Evolutionary conservation across 2,113 vertebrate species (phyloP).

Genomic region (Larimichthys polyactis): DNA sequence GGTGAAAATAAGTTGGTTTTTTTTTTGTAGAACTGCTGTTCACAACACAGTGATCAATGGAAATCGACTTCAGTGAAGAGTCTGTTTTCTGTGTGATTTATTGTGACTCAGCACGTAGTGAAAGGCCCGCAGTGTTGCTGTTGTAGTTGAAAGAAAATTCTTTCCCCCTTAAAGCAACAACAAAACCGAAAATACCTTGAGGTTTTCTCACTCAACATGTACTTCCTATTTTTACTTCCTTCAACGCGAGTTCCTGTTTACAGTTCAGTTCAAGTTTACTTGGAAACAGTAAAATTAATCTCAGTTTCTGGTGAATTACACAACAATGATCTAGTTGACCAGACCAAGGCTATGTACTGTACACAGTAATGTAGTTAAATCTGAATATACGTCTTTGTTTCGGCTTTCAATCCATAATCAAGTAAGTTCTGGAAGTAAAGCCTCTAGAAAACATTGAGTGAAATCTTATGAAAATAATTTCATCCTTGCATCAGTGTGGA

Average conservation of each 20-base stretch:
- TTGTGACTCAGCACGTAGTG: slow-evolving; percentile 58
- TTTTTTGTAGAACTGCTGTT: neutral
- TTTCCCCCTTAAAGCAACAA: slow-evolving; percentile 22
- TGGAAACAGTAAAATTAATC: neutral
- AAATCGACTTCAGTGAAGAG: neutral
- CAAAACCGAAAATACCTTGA: slow-evolving; percentile 18
- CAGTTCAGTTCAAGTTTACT: slow-evolving; percentile 6
- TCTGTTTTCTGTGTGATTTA: slow-evolving; percentile 39
- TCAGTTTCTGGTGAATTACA: no score
- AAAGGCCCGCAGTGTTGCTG: slow-evolving; percentile 6
- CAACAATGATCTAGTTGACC: neutral
- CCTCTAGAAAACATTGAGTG: neutral
- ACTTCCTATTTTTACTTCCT: slow-evolving; percentile 65
- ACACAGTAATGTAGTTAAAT: neutral
- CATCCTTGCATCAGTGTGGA: neutral
- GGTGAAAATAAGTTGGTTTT: neutral
- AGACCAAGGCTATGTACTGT: neutral
- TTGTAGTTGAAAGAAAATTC: slow-evolving; percentile 32
- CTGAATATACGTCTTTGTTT: neutral
- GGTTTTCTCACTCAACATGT: slow-evolving; percentile 11
- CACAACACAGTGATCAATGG: slow-evolving; percentile 10
- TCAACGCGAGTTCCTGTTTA: slow-evolving; percentile 46
- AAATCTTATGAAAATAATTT: neutral
- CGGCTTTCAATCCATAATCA: neutral
- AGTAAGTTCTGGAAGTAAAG: neutral